Base-by-base conservation (phyloP, 2,797 vertebrate genomes). In the Alfaro cultratus region DNA sequence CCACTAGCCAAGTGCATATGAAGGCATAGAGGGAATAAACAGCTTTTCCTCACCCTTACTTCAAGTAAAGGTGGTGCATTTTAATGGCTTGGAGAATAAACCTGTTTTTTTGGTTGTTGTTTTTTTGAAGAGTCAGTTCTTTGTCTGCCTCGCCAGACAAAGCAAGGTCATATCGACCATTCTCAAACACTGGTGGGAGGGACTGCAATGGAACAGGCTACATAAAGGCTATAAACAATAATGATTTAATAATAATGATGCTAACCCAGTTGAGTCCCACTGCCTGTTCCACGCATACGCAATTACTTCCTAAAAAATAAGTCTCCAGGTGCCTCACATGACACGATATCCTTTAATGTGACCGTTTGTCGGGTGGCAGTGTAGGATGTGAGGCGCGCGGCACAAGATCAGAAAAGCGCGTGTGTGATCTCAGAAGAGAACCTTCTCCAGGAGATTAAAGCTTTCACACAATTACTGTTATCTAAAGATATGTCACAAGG, bases 401-500 rank as follows among this genome's bases (percentile, higher is more conserved):
- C 21, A 29, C 23, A 47, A 80, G 41, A 41, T 60, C 76, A 60
- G 64, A 39, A 64, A 75, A 73, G 11, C 47, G 47, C 60, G 29
- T 73, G 75, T 62, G 13, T 77, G 29, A 86, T 80, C 78, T 76
- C 64, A 78, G 64, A 64, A 78, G 75, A 83, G 36, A 83, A 75
- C 39, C 18, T 77, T 72, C 18, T 80, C 36, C 77, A 70, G 74
- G 75, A 82, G 74, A 88, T 90, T 87, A 87, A 88, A 84, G 75
- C 49, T 11, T 81, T 77, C 68, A 83, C 74, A 77, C 80, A 80
- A 80, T 87, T 85, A 82, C 64, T 74, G 46, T 78, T 83, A 83
- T 86, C 79, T 89, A 36, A 80, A 87, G 79, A 82, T 70, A 57
- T 87, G 84, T 80, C 79, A 87, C 57, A 76, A 78, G 49, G 39